Evolutionary conservation across 1,140 invertebrate genomes (phyloP), one percentile per base, ranked within the genome.

Genomic region (Sitodiplosis mosellana): DNA sequence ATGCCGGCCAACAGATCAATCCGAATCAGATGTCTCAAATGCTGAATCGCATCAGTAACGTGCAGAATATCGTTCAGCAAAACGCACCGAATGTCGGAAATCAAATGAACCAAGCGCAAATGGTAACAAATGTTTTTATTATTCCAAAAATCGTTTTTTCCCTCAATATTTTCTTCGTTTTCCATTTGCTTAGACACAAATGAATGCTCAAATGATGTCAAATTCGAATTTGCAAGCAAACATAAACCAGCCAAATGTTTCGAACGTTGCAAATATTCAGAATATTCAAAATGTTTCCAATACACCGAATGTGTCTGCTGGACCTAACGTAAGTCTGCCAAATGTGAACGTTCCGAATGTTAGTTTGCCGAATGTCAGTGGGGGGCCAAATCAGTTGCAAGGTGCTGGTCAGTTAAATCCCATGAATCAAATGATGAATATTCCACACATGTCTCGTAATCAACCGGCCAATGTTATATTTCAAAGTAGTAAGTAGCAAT

Each of bases 311-410:
- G 37, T n/a, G 3, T 38, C 14, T 14, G 55, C 53, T 10, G 47
- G 52, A 1, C 58, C 56, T 50, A 54, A 54, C 48, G 55, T 49
- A 22, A 49, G 50, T 45, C 49, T 53, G 7, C 15, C 40, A 7
- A 42, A 27, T 27, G 27, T 27, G 12, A 48, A 51, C 46, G 49
- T 53, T 4, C 15, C 40, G 17, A 42, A 27, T 27, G 27, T 27
- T 10, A 27, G 27, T 27, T 3, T 42, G 40, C 40, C 17, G 7
- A 42, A 42, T 42, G 8, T 10, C n/a, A 42, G 14, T 15, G 54
- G 54, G 41, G 55, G 54, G 5, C 60, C 58, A 58, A 59, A 59
- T 22, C 59, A 58, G 1, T 56, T 63, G 54, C 48, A 51, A 43
- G 57, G 56, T 38, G 52, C 50, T 14, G 51, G 51, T 17, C 53